Evolutionary conservation across 1,140 invertebrate species (phyloP), one percentile per base, ranked within the genome.

Genomic region (Mercenaria mercenaria): DNA sequence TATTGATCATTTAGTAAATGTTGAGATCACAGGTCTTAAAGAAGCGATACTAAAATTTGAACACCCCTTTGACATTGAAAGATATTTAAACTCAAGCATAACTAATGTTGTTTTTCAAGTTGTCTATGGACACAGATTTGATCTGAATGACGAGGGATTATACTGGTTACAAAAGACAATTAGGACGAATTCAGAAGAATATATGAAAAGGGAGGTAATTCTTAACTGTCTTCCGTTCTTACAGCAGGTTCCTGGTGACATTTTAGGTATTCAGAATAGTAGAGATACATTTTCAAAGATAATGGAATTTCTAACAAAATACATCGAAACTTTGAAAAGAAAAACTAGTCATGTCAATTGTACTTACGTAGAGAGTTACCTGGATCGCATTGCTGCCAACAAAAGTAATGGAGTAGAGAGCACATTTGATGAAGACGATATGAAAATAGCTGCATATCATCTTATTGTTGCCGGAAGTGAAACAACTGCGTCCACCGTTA

Each of bases 401-500:
- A 67, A 47, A 34, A 39, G 8, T 1, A n/a, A 52, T 50, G n/a
- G 26, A 0, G 26, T 47, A 29, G 59, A 84, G 4, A 69, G 43
- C 50, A 26, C 81, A 13, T 69, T 84, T 32, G 43, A 47, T 23
- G 81, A 84, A 50, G 61, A 67, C 26, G 43, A 69, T 34, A 2
- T 67, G 29, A 72, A 69, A 69, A 20, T 47, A 0, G 41, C 86
- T 64, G n/a, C 52, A 23, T 59, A 76, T 67, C 94, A 95, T 64
- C 77, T 95, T 37, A 93, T 95, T 61, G 84, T 91, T 15, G 95
- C 93, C 0, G 95, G 95, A 3, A 92, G 91, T 11, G 95, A 95
- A 76, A 95, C 93, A 13, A 91, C 92, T 18, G 91, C 94, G 15
- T 94, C 90, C 56, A 93, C 93, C 8, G 76, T 95, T 0, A 67